A percentile compares a stretch with the other conserved stretches of the same genome.
Conservation (phyloP, 2,797 vertebrate genomes). For the Tinamus major region DNA sequence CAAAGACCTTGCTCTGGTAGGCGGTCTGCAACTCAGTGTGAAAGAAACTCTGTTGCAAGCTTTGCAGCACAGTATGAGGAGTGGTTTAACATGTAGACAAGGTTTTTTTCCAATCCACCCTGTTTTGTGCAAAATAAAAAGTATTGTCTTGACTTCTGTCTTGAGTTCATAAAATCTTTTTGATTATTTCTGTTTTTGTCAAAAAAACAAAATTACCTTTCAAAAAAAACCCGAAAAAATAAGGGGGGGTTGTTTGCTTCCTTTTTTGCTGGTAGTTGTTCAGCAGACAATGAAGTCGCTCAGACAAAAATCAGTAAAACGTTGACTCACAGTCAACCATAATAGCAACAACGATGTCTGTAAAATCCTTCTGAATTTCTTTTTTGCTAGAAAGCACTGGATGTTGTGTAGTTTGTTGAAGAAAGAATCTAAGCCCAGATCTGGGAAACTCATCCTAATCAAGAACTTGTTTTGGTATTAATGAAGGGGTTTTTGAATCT, state of each 20-base stretch:
- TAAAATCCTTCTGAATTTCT: neutral
- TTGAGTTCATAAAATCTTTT: conserved; percentile 10
- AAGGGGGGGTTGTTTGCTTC: neutral
- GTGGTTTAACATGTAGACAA: conserved; percentile 2
- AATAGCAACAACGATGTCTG: neutral
- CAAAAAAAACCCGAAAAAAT: neutral
- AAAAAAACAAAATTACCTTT: neutral
- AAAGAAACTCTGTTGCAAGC: neutral
- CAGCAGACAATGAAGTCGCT: neutral
- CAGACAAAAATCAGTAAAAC: conserved; percentile 5
- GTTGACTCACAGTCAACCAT: neutral
- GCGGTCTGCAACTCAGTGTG: neutral
- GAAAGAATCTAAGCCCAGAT: neutral
- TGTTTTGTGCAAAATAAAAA: neutral
- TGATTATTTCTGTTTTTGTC: neutral
- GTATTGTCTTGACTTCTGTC: neutral
- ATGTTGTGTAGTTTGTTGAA: neutral
- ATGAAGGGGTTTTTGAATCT: neutral
- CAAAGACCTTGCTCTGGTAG: neutral
- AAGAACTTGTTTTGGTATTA: neutral
- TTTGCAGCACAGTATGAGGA: neutral
- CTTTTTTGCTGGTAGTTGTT: neutral
- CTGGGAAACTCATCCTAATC: neutral
- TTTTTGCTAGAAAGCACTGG: neutral
- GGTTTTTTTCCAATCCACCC: neutral